A percentile compares a stretch with the other conserved stretches of the same genome.
These are phyloP conservation scores for Tortricodes alternella DNA, from an alignment of 2,888 invertebrate species.

Conservation along the genomic window DNA sequence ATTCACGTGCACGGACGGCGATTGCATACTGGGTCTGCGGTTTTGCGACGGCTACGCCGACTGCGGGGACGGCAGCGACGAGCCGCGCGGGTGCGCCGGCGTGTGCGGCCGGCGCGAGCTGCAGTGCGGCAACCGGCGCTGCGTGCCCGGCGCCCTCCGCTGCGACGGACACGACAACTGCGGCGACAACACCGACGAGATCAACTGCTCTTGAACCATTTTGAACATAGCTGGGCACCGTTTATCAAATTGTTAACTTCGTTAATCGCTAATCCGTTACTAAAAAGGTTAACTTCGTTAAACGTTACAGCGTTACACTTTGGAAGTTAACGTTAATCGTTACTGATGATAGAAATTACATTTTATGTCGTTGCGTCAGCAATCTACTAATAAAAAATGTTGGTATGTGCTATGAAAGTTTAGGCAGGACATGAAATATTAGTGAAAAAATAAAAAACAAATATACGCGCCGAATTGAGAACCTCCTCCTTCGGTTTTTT, in stretches of 20 bases:
- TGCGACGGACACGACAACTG: conserved; percentile 88
- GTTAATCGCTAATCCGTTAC: no score
- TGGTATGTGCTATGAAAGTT: no score
- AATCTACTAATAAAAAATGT: no score
- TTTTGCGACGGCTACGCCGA: conserved; percentile 88
- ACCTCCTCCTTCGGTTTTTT: no score
- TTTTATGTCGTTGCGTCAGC: no score
- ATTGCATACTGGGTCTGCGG: conserved; percentile 84
- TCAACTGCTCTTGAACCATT: conserved; percentile 59
- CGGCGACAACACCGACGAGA: conserved; percentile 86
- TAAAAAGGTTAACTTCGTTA: no score
- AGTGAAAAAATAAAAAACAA: no score
- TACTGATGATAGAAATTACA: no score
- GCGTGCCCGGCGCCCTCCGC: conserved; percentile 82
- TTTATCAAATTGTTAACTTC: background rate
- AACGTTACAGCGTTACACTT: no score
- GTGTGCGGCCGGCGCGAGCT: conserved; percentile 81
- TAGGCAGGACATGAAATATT: no score
- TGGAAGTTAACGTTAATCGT: no score
- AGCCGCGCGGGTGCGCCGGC: conserved; percentile 81
- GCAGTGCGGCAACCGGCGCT: conserved; percentile 79
- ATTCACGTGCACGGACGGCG: conserved; percentile 84
- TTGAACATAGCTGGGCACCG: background rate
- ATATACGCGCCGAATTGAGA: no score
- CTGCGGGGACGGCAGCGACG: conserved; percentile 87